Conservation (phyloP, 2,888 invertebrate species). For the Fragum sueziense region DNA sequence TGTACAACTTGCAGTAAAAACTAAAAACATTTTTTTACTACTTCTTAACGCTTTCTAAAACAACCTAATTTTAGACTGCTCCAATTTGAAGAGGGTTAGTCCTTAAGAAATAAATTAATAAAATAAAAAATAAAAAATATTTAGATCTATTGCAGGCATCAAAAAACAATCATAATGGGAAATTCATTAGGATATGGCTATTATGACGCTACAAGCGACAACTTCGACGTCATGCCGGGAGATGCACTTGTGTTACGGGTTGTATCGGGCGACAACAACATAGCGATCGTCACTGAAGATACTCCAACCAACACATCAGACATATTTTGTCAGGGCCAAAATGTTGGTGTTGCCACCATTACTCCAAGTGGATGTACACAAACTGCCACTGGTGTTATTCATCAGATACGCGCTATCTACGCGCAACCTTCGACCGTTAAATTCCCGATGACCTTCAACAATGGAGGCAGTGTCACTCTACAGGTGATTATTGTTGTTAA, state of each 20-base stretch:
- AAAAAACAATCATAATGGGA: not conserved
- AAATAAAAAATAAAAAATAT: too few species aligned
- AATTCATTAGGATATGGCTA: not conserved
- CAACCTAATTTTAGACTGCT: too few species aligned
- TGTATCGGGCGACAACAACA: not conserved
- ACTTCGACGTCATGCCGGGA: not conserved
- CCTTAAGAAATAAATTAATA: too few species aligned
- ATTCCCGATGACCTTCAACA: not conserved
- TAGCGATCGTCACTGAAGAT: not conserved
- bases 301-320: not conserved
- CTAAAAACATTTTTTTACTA: too few species aligned
- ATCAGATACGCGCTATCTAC: conserved; percentile 9
- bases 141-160: not conserved
- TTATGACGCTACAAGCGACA: not conserved
- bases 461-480: not conserved
- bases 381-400: not conserved
- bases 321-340: not conserved
- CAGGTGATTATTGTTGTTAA: not conserved
- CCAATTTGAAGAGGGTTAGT: too few species aligned
- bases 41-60: too few species aligned
- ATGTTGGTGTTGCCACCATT: not conserved
- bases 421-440: not conserved
- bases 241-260: not conserved
- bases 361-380: not conserved
- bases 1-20: too few species aligned